Percentiles rank a stretch among this genome's conserved stretches.
These are phyloP conservation scores for Zootermopsis nevadensis DNA, from an alignment of 2,888 invertebrate genomes.

Conservation along the genomic window DNA sequence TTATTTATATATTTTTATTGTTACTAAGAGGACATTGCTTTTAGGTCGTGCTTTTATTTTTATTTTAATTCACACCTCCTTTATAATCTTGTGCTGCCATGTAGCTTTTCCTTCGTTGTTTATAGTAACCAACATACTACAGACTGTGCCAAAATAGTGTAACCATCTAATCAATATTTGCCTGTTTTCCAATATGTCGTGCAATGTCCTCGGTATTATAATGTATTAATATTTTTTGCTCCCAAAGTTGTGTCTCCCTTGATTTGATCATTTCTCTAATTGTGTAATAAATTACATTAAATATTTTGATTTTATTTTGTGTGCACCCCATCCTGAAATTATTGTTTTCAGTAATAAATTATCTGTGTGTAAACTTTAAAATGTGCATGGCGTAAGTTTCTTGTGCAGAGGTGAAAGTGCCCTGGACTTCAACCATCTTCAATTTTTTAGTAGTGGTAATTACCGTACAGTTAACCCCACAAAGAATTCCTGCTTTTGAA, in stretches of 20 bases:
- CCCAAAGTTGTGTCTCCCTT: conserved; percentile 50
- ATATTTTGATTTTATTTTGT: conserved; percentile 45
- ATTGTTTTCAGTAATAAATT: conserved; percentile 43
- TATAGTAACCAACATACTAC: conserved; percentile 47
- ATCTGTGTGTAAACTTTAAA: conserved; percentile 37
- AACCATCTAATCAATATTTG: conserved; percentile 32
- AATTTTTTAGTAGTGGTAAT: too few species aligned
- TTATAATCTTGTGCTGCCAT: conserved; percentile 34
- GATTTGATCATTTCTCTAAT: conserved; percentile 53
- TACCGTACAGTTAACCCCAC: neutral
- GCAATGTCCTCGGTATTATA: conserved; percentile 54
- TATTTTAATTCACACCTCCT: conserved; percentile 12
- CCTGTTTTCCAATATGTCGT: conserved; percentile 29
- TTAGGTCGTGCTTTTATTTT: conserved; percentile 27
- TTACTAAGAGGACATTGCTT: conserved; percentile 49
- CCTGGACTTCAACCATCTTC: neutral
- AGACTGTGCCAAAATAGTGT: conserved; percentile 54
- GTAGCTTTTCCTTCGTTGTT: conserved; percentile 8
- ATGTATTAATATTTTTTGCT: conserved; percentile 51
- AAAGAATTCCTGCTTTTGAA: neutral
- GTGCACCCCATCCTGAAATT: conserved; percentile 37
- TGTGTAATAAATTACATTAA: conserved; percentile 55
- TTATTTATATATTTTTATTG: conserved; percentile 44
- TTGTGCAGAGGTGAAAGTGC: neutral
- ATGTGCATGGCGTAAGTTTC: conserved; percentile 13